Evolutionary conservation across 2,797 vertebrate species (phyloP).

Genomic region (Leptoclinus maculatus): DNA sequence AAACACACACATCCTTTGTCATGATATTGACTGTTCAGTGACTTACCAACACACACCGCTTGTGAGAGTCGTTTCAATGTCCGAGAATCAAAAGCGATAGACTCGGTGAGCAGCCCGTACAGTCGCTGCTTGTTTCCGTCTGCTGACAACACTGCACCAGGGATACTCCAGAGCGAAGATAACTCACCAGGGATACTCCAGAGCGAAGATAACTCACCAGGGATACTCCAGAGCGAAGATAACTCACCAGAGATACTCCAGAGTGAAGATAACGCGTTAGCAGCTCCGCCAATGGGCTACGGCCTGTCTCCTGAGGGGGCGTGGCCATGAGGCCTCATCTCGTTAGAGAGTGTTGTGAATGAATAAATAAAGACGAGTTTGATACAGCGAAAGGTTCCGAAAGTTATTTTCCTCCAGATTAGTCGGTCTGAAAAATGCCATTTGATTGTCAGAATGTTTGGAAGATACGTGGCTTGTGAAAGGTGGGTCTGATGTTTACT

Average conservation of each 20-base stretch:
- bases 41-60: neutral
- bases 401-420: too few relatives aligned
- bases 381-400: too few relatives aligned
- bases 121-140: fast-evolving
- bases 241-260: neutral
- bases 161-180: neutral
- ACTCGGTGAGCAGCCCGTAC: fast-evolving
- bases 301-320: neutral
- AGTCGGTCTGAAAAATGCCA: too few relatives aligned
- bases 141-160: neutral
- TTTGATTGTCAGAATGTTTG: too few relatives aligned
- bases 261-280: fast-evolving
- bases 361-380: too few relatives aligned
- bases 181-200: neutral
- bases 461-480: too few relatives aligned
- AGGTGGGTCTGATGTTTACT: too few relatives aligned
- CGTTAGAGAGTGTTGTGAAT: neutral
- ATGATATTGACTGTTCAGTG: neutral
- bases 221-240: neutral
- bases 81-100: neutral
- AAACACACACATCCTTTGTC: too few relatives aligned
- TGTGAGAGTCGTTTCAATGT: neutral
- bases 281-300: too few relatives aligned
- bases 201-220: neutral
- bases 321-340: neutral